phyloP scores from a whole-genome alignment of 2,113 vertebrate species.

The Regulus satrapa region DNA sequence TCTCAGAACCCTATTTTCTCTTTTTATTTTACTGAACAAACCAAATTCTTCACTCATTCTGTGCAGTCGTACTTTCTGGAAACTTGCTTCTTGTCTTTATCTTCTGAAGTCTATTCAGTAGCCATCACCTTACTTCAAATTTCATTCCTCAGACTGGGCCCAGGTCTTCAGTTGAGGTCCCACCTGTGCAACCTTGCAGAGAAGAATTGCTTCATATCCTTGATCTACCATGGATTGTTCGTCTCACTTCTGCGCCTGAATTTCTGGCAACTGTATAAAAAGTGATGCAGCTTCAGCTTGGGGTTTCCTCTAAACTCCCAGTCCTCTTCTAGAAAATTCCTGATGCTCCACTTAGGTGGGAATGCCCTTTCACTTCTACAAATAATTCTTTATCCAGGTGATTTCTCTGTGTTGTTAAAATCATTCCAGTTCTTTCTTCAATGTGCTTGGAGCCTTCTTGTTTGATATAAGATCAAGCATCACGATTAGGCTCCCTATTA shows the following conservation, averaged over 20 bases:
- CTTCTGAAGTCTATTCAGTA: neutral
- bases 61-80: neutral
- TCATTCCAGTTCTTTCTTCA: neutral
- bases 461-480: neutral
- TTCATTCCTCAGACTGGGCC: rapidly evolving
- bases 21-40: neutral
- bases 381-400: neutral
- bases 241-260: neutral
- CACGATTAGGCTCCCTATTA: neutral
- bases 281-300: neutral
- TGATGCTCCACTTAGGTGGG: neutral
- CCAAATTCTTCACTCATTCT: neutral
- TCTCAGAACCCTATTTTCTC: neutral
- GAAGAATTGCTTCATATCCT: neutral
- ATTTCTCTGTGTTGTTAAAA: neutral
- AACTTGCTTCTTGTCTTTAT: neutral
- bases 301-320: neutral
- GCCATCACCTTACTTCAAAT: neutral
- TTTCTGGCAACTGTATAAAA: neutral
- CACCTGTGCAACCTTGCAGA: neutral
- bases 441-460: neutral
- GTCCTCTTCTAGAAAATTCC: neutral
- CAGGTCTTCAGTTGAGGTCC: neutral
- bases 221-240: neutral
- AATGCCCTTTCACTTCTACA: neutral